These are phyloP conservation scores for Pseudonaja textilis DNA, from an alignment of 2,113 vertebrate species.

Conservation along the genomic window DNA sequence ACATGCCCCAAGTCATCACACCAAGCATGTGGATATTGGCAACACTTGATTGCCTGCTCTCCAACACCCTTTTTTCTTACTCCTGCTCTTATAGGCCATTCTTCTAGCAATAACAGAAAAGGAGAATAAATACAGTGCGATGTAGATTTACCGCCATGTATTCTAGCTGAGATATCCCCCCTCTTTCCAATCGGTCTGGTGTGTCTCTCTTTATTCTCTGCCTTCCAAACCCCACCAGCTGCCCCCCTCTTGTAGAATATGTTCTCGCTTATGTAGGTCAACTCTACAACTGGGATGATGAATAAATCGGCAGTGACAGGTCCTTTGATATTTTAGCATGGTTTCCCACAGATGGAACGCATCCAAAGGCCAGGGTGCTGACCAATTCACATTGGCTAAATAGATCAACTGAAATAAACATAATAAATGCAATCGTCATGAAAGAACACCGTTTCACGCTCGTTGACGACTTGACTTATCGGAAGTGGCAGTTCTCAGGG, in stretches of 20 bases:
- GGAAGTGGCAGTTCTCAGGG: conserved; percentile 78
- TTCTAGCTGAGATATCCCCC: background rate
- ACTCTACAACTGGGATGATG: background rate
- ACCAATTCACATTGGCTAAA: conserved; percentile 59
- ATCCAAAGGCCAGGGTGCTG: conserved; percentile 60
- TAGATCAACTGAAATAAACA: conserved; percentile 78
- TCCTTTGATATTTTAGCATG: conserved; percentile 33
- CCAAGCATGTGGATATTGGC: background rate
- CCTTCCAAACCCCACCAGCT: conserved; percentile 13
- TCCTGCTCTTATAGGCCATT: background rate
- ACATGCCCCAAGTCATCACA: background rate
- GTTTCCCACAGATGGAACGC: conserved; percentile 20
- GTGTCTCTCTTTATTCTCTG: conserved; percentile 7
- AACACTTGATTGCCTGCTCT: background rate
- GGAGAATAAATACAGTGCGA: background rate
- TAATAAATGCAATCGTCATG: conserved; percentile 77
- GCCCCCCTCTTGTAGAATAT: background rate
- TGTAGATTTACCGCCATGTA: background rate
- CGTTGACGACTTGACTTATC: conserved; percentile 80
- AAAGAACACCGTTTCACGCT: conserved; percentile 71
- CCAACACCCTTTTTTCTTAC: background rate
- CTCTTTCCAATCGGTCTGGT: conserved; percentile 23
- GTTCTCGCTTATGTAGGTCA: conserved; percentile 4
- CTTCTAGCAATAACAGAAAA: background rate
- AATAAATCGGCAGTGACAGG: conserved; percentile 17